Evolutionary conservation across 2,113 vertebrate species (phyloP).

Genomic region (Dicerorhinus sumatrensis): DNA sequence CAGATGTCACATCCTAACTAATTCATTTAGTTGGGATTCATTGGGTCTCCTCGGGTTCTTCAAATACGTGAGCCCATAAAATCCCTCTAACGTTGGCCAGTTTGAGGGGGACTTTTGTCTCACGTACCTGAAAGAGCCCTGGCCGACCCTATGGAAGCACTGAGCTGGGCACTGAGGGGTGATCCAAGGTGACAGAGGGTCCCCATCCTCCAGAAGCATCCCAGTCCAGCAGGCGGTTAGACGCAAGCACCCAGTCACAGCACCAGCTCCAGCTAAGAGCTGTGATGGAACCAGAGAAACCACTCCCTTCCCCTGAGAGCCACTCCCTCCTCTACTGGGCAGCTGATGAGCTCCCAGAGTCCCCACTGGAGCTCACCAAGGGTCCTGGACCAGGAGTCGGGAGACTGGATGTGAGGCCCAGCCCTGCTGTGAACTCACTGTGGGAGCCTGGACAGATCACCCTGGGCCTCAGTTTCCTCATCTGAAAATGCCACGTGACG

Average conservation of each 20-base stretch:
- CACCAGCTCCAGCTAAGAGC: not conserved
- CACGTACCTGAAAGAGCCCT: not conserved
- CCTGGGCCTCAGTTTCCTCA: not conserved
- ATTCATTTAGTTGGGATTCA: not conserved
- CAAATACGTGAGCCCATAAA: not conserved
- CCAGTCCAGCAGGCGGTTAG: not conserved
- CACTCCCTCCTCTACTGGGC: not conserved
- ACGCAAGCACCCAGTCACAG: not conserved
- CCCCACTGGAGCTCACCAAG: not conserved
- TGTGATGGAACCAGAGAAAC: not conserved
- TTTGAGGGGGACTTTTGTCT: not conserved
- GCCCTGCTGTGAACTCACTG: not conserved
- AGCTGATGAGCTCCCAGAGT: not conserved
- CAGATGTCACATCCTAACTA: not conserved
- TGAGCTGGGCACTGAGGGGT: not conserved
- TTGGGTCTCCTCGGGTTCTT: not conserved
- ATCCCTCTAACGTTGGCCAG: not conserved
- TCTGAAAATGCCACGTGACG: not conserved
- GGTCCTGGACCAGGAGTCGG: not conserved
- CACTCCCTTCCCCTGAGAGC: no score
- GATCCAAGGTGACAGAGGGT: not conserved
- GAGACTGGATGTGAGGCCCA: not conserved
- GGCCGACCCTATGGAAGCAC: not conserved
- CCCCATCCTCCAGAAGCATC: not conserved
- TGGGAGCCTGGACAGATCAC: not conserved